Evolutionary conservation across 2,113 vertebrate genomes (phyloP), one percentile per base, ranked within the genome.

Genomic region (Todiramphus saurophagus): DNA sequence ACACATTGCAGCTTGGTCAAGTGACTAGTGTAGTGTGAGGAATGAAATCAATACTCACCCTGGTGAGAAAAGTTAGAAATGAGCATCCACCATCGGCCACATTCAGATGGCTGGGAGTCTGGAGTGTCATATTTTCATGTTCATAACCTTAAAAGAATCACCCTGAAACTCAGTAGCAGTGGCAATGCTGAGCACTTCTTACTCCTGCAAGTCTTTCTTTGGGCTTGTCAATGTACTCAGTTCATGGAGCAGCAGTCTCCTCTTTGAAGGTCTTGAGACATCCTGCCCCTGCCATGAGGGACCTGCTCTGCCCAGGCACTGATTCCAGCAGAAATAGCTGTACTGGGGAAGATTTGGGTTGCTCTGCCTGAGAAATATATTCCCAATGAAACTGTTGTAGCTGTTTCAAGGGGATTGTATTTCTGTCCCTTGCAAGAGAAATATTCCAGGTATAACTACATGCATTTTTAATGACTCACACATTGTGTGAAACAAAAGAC

Each of bases 61-160:
- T 70, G 35, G 83, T 94, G 96, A 96, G 88, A 94, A 96, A 90
- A 55, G 35, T 53, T 68, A 74, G 80, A 92, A 91, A 87, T 75
- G 80, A 87, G 48, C 92, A 87, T 95, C 78, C 60, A 53, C 69
- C 1, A 1, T 69, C 5, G 7, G 88, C 90, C 89, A 35, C 2
- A 0, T 60, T 96, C 83, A 89, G 88, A 60, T 60, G 74, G 76
- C 80, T 73, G 83, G 2, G 43, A 72, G 80, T 89, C 86, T 90
- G 73, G 68, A 90, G 39, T 84, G 76, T 46, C 68, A 39, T 72
- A 66, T 93, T 92, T 89, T 87, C 60, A 3, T 58, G 27, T 75
- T 87, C 33, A 8, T 91, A 82, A 72, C 69, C 62, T 78, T 70
- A 75, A 79, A 70, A 62, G 89, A 69, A 58, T 35, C 62, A 15